Evolutionary conservation across 2,113 vertebrate species (phyloP).

Genomic region (Tachuris rubrigastra): DNA sequence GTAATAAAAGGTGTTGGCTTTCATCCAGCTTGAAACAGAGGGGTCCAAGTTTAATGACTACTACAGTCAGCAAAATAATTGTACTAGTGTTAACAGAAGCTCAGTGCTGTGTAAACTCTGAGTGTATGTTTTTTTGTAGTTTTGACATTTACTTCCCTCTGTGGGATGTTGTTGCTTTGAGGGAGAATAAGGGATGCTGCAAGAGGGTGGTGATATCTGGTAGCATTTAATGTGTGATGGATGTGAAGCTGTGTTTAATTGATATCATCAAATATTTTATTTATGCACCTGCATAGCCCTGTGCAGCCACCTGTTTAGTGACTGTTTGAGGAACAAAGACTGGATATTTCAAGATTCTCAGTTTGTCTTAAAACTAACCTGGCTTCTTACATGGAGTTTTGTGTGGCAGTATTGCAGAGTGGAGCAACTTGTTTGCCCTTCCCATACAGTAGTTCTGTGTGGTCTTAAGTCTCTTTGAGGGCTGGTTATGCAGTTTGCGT

Average conservation of each 20-base stretch:
- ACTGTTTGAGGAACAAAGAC: not conserved
- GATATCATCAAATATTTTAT: rapidly evolving
- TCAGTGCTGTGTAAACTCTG: constrained; percentile 13
- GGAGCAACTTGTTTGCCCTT: not conserved
- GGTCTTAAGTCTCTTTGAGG: not conserved
- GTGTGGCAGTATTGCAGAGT: not conserved
- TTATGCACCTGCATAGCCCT: not conserved
- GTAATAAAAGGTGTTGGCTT: constrained; percentile 33
- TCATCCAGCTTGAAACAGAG: constrained; percentile 37
- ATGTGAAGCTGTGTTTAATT: not conserved
- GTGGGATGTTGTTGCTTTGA: not conserved
- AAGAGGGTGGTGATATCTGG: not conserved
- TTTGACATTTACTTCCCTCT: constrained; percentile 19
- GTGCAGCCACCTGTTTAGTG: not conserved
- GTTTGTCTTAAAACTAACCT: not conserved
- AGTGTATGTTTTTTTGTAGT: not conserved
- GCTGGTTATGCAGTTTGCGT: not conserved
- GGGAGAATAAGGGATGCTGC: not conserved
- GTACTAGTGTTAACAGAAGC: constrained; percentile 32
- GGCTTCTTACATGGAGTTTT: not conserved
- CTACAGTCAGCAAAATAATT: constrained; percentile 57
- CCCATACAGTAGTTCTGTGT: not conserved
- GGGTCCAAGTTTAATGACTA: constrained; percentile 45
- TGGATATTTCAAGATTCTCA: not conserved
- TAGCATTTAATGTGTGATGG: not conserved